Base-by-base conservation (phyloP, 2,888 invertebrate species). In the Thereva nobilitata region DNA sequence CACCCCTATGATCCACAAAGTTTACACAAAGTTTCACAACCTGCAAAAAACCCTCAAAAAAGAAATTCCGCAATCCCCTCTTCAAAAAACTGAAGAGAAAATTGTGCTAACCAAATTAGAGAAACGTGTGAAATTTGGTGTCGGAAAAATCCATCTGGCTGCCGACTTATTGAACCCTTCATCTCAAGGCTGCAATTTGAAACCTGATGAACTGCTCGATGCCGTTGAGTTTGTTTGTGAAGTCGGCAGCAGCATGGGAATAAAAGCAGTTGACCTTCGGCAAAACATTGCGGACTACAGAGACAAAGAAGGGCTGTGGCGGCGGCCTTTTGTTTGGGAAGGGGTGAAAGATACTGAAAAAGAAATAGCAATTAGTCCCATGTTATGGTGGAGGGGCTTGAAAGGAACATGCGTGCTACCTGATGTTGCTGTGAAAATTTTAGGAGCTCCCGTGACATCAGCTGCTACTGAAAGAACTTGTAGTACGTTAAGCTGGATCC, bases 391-490 rank as follows among this genome's bases (percentile, higher is more conserved):
- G 72, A 70, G 68, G 68, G 72, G 70, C 0, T 70, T 72, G 23
- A 73, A 71, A 53, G 57, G 63, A 40, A 68, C 68, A 53, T 72
- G 72, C 7, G 7, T 40, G 37, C 57, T 75, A 9, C 70, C 68
- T 54, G 69, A 71, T 63, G 66, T 74, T 44, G 71, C 72, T 54
- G 66, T 69, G 5, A 67, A 66, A 40, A 71, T 74, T 67, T 67
- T 72, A 23, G 66, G 71, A 35, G 68, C 72, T 53, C 73, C 73
- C 42, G 64, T 71, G 12, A 70, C 72, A 54, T 72, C 74, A 35
- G 72, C 72, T 40, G 73, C 72, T 23, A 75, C 75, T 40, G 74
- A 75, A 69, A 54, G 74, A 12, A 72, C 72, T 9, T 75, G 74
- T 66, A 74, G 73, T 40, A 74, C 73, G 6, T 71, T 71, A 45